phyloP scores from a whole-genome alignment of 2,113 vertebrate species.

The Eptesicus fuscus region DNA sequence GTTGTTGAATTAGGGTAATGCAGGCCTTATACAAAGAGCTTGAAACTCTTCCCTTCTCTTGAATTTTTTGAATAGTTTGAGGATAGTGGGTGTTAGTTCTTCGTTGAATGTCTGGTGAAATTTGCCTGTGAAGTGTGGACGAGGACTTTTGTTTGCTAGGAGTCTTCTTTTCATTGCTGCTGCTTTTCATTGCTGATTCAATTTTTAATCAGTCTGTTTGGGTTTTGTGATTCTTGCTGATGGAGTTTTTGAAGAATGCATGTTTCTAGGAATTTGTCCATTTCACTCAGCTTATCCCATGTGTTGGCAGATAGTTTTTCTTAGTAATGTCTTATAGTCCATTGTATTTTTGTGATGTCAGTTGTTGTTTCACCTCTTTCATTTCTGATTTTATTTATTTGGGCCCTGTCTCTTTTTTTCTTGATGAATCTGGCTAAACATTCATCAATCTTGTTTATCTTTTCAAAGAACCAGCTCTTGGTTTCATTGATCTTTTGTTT shows the following conservation, averaged over 20 bases:
- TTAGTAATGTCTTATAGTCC: not conserved
- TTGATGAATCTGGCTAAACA: not conserved
- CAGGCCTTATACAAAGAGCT: not conserved
- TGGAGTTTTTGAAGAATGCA: not conserved
- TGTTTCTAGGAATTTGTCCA: not conserved
- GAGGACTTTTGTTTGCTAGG: not conserved
- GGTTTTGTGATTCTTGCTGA: too few species aligned
- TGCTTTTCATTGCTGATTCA: too few species aligned
- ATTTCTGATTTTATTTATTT: not conserved
- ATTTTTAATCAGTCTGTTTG: not conserved
- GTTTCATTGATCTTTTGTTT: not conserved
- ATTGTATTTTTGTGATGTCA: not conserved
- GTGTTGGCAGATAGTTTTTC: not conserved
- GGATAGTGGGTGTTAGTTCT: not conserved
- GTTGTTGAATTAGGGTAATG: not conserved
- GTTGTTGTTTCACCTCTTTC: not conserved
- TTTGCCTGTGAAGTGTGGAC: not conserved
- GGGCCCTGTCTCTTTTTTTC: not conserved
- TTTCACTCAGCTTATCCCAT: not conserved
- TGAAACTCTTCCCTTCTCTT: not conserved
- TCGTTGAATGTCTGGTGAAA: not conserved
- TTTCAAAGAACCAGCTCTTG: not conserved
- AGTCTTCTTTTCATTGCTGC: not conserved
- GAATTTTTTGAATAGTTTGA: not conserved
- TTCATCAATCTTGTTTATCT: not conserved